phyloP scores from a whole-genome alignment of 2,113 vertebrate species.

The Rhizomys pruinosus region DNA sequence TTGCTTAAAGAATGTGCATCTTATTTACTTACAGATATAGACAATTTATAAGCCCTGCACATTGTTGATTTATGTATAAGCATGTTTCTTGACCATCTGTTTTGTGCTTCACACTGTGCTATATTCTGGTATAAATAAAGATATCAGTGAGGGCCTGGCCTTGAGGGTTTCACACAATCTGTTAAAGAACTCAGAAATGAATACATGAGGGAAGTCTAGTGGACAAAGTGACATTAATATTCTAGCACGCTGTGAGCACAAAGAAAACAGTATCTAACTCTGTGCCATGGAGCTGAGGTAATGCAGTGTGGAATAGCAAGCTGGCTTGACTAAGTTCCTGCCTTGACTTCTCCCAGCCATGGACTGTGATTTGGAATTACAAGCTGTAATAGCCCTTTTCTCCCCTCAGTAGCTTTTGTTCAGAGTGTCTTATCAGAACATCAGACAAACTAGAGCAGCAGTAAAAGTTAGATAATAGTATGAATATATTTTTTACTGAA shows the following conservation, averaged over 20 bases:
- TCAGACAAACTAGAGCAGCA: not conserved
- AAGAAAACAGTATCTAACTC: not conserved
- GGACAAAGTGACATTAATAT: not conserved
- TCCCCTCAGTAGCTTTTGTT: no score
- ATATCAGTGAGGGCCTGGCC: conserved; percentile 14
- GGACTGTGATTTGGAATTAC: no score
- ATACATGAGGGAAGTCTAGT: not conserved
- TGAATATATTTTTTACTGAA: not conserved
- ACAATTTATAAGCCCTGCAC: not conserved
- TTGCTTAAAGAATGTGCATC: not conserved
- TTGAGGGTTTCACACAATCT: conserved; percentile 26
- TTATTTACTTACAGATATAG: not conserved
- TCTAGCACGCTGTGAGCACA: not conserved
- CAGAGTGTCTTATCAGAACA: no score
- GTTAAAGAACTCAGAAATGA: conserved; percentile 37
- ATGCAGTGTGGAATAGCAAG: no score
- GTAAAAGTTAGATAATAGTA: not conserved
- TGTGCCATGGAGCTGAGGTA: not conserved
- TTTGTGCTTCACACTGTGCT: not conserved
- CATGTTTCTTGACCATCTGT: conserved; percentile 21
- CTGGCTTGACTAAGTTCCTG: no score
- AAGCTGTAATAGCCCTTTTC: no score
- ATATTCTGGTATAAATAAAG: conserved; percentile 39
- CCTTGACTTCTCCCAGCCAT: no score
- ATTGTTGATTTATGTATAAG: conserved; percentile 16